Evolutionary conservation across 2,888 invertebrate species (phyloP).

Genomic region (Cheilosia vulpina): DNA sequence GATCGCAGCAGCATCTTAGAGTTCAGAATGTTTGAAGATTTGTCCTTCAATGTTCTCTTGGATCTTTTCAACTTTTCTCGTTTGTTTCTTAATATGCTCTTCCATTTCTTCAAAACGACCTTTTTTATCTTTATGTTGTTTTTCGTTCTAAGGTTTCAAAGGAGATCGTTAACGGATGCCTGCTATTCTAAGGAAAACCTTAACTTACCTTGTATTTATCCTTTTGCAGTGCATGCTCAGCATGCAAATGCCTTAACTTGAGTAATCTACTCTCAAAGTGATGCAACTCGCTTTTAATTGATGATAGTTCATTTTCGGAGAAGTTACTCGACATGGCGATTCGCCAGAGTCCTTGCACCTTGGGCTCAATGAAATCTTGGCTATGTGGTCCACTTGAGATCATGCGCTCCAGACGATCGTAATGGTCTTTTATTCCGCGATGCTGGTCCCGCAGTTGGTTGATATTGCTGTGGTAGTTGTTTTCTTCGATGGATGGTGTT

Average conservation of each 20-base stretch:
- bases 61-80: slow-evolving; percentile 93
- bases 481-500: slow-evolving; percentile 82
- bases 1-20: slow-evolving; percentile 84
- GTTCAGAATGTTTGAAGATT: slow-evolving; percentile 91
- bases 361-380: slow-evolving; percentile 94
- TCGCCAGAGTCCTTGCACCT: slow-evolving; percentile 95
- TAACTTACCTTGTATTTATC: slow-evolving; percentile 86
- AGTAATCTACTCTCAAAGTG: slow-evolving; percentile 92
- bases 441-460: slow-evolving; percentile 90
- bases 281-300: slow-evolving; percentile 91
- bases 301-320: slow-evolving; percentile 91
- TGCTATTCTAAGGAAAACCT: not conserved
- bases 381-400: slow-evolving; percentile 91
- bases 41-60: slow-evolving; percentile 91
- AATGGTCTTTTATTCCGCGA: slow-evolving; percentile 90
- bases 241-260: slow-evolving; percentile 92
- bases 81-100: slow-evolving; percentile 92
- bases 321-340: slow-evolving; percentile 92
- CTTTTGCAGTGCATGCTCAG: slow-evolving; percentile 90
- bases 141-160: slow-evolving; percentile 83
- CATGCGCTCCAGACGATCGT: slow-evolving; percentile 89
- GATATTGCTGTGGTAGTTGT: slow-evolving; percentile 87
- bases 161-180: not conserved
- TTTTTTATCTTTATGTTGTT: slow-evolving; percentile 86
- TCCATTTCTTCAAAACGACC: slow-evolving; percentile 87